Base-by-base conservation (phyloP, 2,113 vertebrate genomes). In the Argyrosomus japonicus region DNA sequence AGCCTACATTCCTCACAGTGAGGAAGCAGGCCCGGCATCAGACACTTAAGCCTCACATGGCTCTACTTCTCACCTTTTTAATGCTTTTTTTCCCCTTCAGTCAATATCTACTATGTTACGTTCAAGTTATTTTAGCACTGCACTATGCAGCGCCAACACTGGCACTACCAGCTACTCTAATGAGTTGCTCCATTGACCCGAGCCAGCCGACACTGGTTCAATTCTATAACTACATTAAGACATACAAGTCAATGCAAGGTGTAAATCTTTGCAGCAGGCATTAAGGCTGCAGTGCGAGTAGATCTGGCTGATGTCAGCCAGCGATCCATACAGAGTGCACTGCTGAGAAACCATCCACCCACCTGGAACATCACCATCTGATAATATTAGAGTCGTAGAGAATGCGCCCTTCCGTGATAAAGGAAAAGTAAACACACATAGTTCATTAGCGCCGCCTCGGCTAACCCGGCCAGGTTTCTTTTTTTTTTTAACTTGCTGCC, bases 1-100 rank as follows among this genome's bases (percentile, higher is more conserved):
- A 18, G 23, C 45, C 72, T 6, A 76, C 80, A 90, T 87, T 82
- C 84, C 80, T 83, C 51, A 32, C 40, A 68, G 73, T 48, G 40
- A 79, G 60, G 53, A 69, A 68, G 73, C 43, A 29, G 40, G 48
- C 29, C 47, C 67, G 23, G 27, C 48, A 71, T 73, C 48, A 19
- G 5, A 36, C 63, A 61, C 45, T 17, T 63, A 1, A 15, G 11
- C n/a, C 25, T 71, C 72, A 63, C 23, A 21, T 32, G 27, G 27
- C 23, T 68, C 29, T 56, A 7, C 29, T 25, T 62, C 21, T 50
- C 17, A 6, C 27, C 61, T 18, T 48, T 51, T 25, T 12, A 40
- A 51, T 40, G 23, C 6, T 25, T n/a, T 19, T 19, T 3, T 25
- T 61, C 2, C 3, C 36, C 36, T 40, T 40, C 36, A 40, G 36